These are phyloP conservation scores for Callipepla squamata DNA, from an alignment of 2,113 vertebrate species.

Conservation along the genomic window DNA sequence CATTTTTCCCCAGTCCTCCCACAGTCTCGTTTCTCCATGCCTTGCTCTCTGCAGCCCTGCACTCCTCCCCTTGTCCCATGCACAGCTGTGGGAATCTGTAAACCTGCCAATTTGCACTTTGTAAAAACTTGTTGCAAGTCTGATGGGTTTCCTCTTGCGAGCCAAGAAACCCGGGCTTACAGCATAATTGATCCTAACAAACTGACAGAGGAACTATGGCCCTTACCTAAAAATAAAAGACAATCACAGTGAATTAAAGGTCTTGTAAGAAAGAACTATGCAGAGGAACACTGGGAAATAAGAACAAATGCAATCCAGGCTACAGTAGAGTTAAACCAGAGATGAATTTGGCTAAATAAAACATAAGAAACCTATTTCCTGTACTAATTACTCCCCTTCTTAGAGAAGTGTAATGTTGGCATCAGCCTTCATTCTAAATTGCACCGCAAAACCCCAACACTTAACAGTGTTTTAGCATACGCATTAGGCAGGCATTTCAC, in stretches of 20 bases:
- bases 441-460: slow-evolving; percentile 36
- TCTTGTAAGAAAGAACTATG: background rate
- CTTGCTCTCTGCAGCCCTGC: background rate
- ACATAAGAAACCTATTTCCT: slow-evolving; percentile 68
- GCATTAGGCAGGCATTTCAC: background rate
- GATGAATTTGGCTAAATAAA: slow-evolving; percentile 52
- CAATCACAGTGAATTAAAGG: slow-evolving; percentile 27
- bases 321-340: slow-evolving; percentile 52
- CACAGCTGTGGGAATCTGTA: slow-evolving; percentile 21
- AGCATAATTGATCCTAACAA: slow-evolving; percentile 32
- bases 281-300: slow-evolving; percentile 17
- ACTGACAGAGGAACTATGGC: slow-evolving; percentile 1
- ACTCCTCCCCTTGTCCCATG: background rate
- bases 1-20: background rate
- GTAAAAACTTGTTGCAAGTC: slow-evolving; percentile 3
- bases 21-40: rapidly evolving
- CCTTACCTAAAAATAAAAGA: slow-evolving; percentile 35
- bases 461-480: slow-evolving; percentile 7
- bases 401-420: slow-evolving; percentile 39
- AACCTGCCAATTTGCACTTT: slow-evolving; percentile 18
- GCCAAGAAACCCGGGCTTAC: background rate
- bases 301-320: slow-evolving; percentile 6
- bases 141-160: background rate
- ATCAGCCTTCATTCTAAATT: slow-evolving; percentile 43
- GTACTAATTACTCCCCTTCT: slow-evolving; percentile 45